Evolutionary conservation across 2,888 invertebrate species (phyloP).

Genomic region (Nymphalis polychloros): DNA sequence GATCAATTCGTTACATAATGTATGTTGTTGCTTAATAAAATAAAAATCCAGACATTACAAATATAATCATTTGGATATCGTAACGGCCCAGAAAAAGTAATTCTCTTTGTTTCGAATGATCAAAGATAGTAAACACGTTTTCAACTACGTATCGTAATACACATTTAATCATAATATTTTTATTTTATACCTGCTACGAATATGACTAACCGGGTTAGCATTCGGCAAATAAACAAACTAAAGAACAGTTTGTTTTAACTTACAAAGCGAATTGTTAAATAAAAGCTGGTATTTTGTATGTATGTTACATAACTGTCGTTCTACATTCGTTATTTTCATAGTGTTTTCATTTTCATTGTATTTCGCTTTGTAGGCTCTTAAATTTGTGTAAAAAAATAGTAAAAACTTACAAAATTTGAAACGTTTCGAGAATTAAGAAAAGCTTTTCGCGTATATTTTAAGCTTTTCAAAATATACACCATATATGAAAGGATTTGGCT

Average conservation of each 20-base stretch:
- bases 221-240: not conserved
- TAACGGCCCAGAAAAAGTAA: not conserved
- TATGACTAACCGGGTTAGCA: not conserved
- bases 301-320: too few species aligned
- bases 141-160: not conserved
- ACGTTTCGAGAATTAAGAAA: too few species aligned
- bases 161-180: constrained; percentile 1
- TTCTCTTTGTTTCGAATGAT: not conserved
- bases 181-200: not conserved
- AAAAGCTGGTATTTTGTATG: too few species aligned
- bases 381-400: too few species aligned
- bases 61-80: not conserved
- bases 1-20: not conserved
- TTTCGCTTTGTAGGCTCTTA: too few species aligned
- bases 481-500: too few species aligned
- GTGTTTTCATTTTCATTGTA: too few species aligned
- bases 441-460: too few species aligned
- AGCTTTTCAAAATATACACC: too few species aligned
- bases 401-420: too few species aligned
- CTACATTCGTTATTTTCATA: too few species aligned
- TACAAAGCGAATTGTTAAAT: not conserved
- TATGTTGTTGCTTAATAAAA: not conserved
- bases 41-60: not conserved
- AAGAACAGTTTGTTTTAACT: not conserved
- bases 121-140: constrained; percentile 1